Conservation (phyloP, 2,888 invertebrate genomes). For the Elmis aenea region DNA sequence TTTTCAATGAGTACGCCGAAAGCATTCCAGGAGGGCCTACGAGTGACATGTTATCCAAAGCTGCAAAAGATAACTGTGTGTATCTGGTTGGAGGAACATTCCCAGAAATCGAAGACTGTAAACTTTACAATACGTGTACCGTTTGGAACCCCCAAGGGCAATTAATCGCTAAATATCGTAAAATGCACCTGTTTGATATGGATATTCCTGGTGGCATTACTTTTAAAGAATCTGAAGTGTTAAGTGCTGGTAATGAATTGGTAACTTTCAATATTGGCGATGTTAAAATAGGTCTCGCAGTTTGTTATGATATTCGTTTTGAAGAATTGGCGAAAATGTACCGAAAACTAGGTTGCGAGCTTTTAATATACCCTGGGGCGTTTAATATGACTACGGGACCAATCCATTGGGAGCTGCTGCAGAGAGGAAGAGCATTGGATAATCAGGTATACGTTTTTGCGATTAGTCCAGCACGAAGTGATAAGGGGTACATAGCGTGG, state of each 20-base stretch:
- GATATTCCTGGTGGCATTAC: slow-evolving; percentile 89
- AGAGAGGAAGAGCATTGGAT: slow-evolving; percentile 77
- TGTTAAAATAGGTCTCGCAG: slow-evolving; percentile 80
- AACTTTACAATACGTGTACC: slow-evolving; percentile 82
- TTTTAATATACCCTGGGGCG: slow-evolving; percentile 89
- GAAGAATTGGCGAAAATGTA: slow-evolving; percentile 79
- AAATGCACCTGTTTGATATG: slow-evolving; percentile 94
- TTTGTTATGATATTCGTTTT: slow-evolving; percentile 93
- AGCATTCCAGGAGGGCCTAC: slow-evolving; percentile 75
- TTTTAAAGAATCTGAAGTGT: slow-evolving; percentile 85
- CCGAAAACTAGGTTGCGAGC: slow-evolving; percentile 67
- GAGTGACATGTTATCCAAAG: slow-evolving; percentile 61
- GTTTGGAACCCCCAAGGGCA: slow-evolving; percentile 77
- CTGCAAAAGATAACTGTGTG: slow-evolving; percentile 70
- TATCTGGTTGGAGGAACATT: slow-evolving; percentile 87
- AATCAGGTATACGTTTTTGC: slow-evolving; percentile 85
- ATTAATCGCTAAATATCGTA: slow-evolving; percentile 75
- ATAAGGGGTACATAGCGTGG: slow-evolving; percentile 77
- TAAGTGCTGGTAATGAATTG: slow-evolving; percentile 70
- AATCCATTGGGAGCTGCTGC: slow-evolving; percentile 85
- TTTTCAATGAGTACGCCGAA: slow-evolving; percentile 84
- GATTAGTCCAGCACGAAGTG: slow-evolving; percentile 77
- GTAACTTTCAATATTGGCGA: slow-evolving; percentile 68
- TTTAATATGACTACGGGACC: slow-evolving; percentile 97
- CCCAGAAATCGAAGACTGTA: slow-evolving; percentile 66